These are phyloP conservation scores for Pangasius larnaudii DNA, from an alignment of 2,797 vertebrate genomes.

Conservation along the genomic window DNA sequence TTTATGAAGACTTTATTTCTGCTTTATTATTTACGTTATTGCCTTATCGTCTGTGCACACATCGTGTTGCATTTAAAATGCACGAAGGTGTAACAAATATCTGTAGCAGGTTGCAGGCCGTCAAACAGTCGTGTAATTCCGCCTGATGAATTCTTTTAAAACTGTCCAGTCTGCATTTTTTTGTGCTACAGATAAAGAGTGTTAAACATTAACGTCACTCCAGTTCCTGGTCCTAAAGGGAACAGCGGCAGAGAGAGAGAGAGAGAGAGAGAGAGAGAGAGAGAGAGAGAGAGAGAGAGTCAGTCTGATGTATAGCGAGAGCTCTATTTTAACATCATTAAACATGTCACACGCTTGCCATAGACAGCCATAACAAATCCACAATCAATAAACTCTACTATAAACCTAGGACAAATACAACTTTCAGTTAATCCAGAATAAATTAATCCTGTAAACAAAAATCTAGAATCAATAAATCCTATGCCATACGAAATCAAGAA, in stretches of 20 bases:
- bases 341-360: neutral
- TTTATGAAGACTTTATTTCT: neutral
- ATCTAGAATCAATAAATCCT: neutral
- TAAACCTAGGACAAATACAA: no score
- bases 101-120: neutral
- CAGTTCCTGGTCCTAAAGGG: neutral
- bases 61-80: no score
- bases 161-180: neutral
- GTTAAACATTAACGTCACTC: neutral
- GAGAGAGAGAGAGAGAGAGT: neutral
- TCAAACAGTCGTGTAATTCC: neutral
- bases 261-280: neutral
- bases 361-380: neutral
- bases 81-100: neutral
- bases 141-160: neutral
- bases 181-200: neutral
- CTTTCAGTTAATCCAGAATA: no score
- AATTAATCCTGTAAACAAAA: no score
- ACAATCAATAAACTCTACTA: no score
- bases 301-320: neutral
- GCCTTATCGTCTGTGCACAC: no score
- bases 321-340: neutral
- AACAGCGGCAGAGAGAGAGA: neutral
- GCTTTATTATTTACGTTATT: no score
- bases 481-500: no score